These are phyloP conservation scores for Thalassarche chlororhynchos DNA, from an alignment of 2,113 vertebrate genomes.

Conservation along the genomic window DNA sequence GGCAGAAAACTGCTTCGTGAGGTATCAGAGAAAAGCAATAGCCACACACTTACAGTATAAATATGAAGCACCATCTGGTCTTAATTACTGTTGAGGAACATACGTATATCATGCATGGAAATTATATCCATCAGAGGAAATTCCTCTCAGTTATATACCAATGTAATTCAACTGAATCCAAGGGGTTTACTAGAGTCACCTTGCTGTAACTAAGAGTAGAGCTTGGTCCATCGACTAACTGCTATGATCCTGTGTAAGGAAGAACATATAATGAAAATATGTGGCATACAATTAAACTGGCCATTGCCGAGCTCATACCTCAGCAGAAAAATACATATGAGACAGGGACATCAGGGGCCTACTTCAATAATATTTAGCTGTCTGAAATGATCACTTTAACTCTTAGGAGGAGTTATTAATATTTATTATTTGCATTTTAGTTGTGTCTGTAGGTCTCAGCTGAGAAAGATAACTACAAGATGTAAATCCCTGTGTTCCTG, in stretches of 20 bases:
- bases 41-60: neutral
- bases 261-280: neutral
- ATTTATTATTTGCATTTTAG: constrained; percentile 44
- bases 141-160: constrained; percentile 9
- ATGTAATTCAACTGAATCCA: neutral
- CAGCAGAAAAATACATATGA: neutral
- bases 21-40: constrained; percentile 4
- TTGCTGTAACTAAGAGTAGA: neutral
- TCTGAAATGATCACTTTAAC: constrained; percentile 35
- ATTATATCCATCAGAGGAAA: constrained; percentile 49
- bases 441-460: neutral
- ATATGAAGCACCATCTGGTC: constrained; percentile 8
- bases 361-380: neutral
- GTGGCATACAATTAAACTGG: neutral
- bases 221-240: neutral
- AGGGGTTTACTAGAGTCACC: neutral
- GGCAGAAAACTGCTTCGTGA: constrained; percentile 18
- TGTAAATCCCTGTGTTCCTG: neutral
- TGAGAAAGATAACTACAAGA: neutral
- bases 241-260: neutral
- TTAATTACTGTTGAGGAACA: neutral
- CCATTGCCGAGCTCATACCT: neutral
- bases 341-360: neutral
- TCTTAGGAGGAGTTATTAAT: constrained; percentile 20
- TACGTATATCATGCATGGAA: neutral